Conservation (phyloP, 1,140 invertebrate species). For the Drosophila chauvacae region DNA sequence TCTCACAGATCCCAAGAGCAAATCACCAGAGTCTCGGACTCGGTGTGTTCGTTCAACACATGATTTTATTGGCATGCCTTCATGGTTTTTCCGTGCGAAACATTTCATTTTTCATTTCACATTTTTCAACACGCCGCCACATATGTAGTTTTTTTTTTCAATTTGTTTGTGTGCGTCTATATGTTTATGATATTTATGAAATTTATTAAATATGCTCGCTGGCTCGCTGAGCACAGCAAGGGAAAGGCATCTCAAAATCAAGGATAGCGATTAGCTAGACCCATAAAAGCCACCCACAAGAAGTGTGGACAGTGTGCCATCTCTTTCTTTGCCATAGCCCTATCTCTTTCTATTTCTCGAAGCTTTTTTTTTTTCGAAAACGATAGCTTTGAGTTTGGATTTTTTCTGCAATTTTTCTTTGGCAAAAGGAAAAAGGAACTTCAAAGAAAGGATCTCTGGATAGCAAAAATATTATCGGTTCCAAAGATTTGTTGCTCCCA, state of each 20-base stretch:
- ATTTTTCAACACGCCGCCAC: constrained; percentile 33
- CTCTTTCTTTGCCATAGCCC: not conserved
- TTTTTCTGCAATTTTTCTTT: not conserved
- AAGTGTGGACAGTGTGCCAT: constrained; percentile 25
- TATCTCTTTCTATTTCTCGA: constrained; percentile 1
- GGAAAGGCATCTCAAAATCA: constrained; percentile 40
- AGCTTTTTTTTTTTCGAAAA: not conserved
- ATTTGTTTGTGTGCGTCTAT: constrained; percentile 11
- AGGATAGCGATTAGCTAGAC: constrained; percentile 52
- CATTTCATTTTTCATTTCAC: constrained; percentile 51
- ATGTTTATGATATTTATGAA: constrained; percentile 62
- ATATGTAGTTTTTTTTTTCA: constrained; percentile 17
- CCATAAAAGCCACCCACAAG: constrained; percentile 45
- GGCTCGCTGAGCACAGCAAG: not conserved
- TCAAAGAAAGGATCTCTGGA: not conserved
- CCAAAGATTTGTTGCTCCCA: constrained; percentile 5
- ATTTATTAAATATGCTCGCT: constrained; percentile 66
- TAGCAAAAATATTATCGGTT: not conserved
- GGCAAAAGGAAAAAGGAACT: not conserved
- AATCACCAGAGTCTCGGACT: constrained; percentile 8
- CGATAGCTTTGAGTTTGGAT: not conserved
- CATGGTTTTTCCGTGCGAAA: constrained; percentile 65
- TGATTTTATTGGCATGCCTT: constrained; percentile 80
- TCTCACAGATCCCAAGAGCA: constrained; percentile 10
- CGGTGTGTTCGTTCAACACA: constrained; percentile 40